Percentiles rank a stretch among this genome's conserved stretches.
These are phyloP conservation scores for Rugalucina vietnamica DNA, from an alignment of 2,888 invertebrate genomes.

Conservation along the genomic window DNA sequence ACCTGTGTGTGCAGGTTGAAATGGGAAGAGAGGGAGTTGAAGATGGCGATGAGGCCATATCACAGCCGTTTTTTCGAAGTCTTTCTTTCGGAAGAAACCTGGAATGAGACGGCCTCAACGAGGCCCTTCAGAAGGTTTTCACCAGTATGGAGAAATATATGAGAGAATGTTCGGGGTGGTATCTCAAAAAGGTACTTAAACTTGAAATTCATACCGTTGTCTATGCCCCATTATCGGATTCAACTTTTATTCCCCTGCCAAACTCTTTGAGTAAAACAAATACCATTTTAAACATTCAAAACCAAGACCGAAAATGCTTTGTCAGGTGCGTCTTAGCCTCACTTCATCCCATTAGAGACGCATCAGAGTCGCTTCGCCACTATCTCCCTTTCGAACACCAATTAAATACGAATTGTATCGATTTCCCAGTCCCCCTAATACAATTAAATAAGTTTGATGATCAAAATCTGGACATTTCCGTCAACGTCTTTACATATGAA, in stretches of 20 bases:
- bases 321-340: conserved; percentile 25
- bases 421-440: neutral
- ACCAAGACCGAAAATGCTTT: conserved; percentile 39
- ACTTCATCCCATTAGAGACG: neutral
- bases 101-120: conserved; percentile 34
- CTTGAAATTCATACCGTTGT: conserved; percentile 39
- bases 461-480: neutral
- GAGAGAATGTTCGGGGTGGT: conserved; percentile 36
- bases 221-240: conserved; percentile 30
- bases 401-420: neutral
- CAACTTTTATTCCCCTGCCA: conserved; percentile 34
- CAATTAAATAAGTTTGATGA: neutral
- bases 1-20: conserved; percentile 28
- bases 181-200: conserved; percentile 16
- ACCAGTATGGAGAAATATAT: conserved; percentile 31
- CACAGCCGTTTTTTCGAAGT: conserved; percentile 39
- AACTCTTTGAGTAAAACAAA: neutral
- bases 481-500: neutral
- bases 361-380: neutral
- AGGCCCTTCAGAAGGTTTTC: conserved; percentile 38
- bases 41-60: conserved; percentile 8
- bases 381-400: neutral
- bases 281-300: conserved; percentile 30
- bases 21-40: conserved; percentile 38
- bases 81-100: neutral